Conservation (phyloP, 2,113 vertebrate genomes). For the Pygoscelis antarcticus region DNA sequence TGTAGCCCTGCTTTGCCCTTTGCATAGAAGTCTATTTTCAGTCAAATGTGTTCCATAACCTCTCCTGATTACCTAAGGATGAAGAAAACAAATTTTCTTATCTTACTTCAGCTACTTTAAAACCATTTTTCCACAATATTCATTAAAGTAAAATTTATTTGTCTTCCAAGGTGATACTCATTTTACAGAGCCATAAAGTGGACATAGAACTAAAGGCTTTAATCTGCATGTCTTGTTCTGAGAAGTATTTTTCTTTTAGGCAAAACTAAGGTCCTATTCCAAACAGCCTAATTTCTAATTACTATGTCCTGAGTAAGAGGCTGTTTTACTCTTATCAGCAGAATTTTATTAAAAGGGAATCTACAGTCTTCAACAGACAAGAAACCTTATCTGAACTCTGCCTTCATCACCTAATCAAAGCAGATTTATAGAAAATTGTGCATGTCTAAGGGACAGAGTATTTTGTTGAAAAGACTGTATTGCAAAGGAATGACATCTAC, state of each 20-base stretch:
- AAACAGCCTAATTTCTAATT: not conserved
- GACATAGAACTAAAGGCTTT: not conserved
- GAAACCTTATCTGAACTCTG: not conserved
- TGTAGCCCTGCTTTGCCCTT: not conserved
- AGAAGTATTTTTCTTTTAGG: not conserved
- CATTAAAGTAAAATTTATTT: not conserved
- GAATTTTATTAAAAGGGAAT: not conserved
- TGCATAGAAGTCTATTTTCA: not conserved
- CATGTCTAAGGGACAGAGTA: not conserved
- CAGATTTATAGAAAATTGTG: not conserved
- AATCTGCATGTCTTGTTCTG: not conserved
- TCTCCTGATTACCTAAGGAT: not conserved
- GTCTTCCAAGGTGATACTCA: not conserved
- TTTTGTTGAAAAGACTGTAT: not conserved
- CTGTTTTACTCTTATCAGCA: not conserved
- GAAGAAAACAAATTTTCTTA: not conserved
- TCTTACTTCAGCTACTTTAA: not conserved
- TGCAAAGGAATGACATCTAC: not conserved
- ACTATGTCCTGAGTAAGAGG: not conserved
- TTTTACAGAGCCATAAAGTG: not conserved
- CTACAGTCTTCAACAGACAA: not conserved
- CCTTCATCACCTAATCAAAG: conserved; percentile 2
- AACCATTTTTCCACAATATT: not conserved
- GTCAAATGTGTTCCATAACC: not conserved
- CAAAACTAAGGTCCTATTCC: not conserved